Evolutionary conservation across 2,113 vertebrate species (phyloP).

Genomic region (Sterrhoptilus dennistouni): DNA sequence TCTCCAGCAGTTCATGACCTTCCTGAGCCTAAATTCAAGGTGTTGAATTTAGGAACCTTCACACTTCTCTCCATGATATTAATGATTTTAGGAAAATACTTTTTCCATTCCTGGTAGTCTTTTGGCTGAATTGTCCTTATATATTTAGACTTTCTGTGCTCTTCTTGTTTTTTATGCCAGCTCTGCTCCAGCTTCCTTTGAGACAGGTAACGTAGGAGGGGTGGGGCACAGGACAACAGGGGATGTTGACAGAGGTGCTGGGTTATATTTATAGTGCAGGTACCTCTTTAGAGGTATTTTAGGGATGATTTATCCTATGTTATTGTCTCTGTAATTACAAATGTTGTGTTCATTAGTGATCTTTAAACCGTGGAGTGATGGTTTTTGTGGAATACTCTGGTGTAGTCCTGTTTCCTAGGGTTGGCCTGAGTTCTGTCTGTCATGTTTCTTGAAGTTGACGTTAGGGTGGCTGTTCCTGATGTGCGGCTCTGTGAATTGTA

Average conservation of each 20-base stretch:
- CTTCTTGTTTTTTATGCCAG: neutral
- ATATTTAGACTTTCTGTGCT: neutral
- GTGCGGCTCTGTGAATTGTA: neutral
- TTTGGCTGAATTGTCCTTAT: neutral
- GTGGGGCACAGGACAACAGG: fast-evolving
- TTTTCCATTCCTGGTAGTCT: neutral
- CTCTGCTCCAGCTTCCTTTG: neutral
- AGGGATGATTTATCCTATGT: neutral
- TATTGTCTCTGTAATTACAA: neutral
- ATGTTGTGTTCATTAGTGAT: neutral
- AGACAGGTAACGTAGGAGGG: neutral
- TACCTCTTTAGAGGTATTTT: neutral
- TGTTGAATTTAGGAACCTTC: neutral
- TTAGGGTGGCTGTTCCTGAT: neutral
- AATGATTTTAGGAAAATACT: neutral
- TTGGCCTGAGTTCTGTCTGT: neutral
- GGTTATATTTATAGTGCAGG: neutral
- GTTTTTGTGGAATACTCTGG: neutral
- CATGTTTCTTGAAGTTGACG: neutral
- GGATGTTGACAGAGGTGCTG: neutral
- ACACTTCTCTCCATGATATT: neutral
- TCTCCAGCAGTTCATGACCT: neutral
- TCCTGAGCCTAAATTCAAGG: neutral
- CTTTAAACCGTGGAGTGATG: neutral
- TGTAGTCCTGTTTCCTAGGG: neutral